Base-by-base conservation (phyloP, 2,888 invertebrate genomes). In the Aspidiotus destructor region DNA sequence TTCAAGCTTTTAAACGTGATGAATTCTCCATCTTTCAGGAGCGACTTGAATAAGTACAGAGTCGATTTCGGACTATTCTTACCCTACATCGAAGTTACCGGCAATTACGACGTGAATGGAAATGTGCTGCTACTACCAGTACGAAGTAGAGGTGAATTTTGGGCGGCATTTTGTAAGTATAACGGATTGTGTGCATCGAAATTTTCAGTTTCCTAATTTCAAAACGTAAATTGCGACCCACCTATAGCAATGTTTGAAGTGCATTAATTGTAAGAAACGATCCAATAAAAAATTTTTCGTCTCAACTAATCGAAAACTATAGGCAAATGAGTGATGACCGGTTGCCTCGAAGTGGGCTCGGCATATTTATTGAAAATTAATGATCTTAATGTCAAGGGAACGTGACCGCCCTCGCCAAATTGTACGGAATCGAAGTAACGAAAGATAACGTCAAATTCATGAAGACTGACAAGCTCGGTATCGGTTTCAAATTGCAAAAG, bases 111-210 rank as follows among this genome's bases (percentile, higher is more conserved):
- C 74, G 87, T 89, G 0, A 83, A 82, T 1, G 89, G 89, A 17
- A 88, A 88, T 74, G 86, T 89, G 44, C 79, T 90, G 16, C 80
- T 89, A 16, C 86, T 89, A 75, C 89, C 89, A 0, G 87, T 90
- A 15, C 81, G 88, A 71, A 88, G 88, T 7, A 84, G 85, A 74
- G 89, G 89, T 28, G 85, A 89, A 74, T 90, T 89, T 77, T 88
- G 87, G 88, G 88, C 88, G 11, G 82, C 85, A 63, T 88, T 89
- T 74, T 81, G 89, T 88, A 79, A 84, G 83, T 80, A 72, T 64
- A n/a, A 11, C 48, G n/a, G 48, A 48, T 48, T 48, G n/a, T 48
- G 6, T 48, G 10, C n/a, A 48, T 48, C 48, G 48, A 6, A 48
- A 48, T 48, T 48, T 48, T 48, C 48, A 48, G 48, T 48, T 48